phyloP scores from a whole-genome alignment of 2,113 vertebrate genomes.

The Ariopsis seemanni region DNA sequence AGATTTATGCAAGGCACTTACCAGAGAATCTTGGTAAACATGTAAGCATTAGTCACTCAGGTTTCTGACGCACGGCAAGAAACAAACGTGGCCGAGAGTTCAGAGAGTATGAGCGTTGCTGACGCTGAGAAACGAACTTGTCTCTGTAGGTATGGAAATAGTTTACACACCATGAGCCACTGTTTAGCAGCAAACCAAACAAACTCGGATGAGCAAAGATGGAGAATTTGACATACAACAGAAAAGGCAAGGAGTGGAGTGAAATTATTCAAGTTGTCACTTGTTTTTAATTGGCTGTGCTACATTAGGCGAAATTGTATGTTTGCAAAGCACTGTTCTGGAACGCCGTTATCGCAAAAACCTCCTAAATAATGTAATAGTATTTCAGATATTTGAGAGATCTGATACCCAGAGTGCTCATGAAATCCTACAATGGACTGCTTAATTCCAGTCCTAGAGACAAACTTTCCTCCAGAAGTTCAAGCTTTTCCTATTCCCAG shows the following conservation, averaged over 20 bases:
- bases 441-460: neutral
- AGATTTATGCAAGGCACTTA: neutral
- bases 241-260: neutral
- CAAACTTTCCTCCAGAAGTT: neutral
- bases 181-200: neutral
- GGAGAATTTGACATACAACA: neutral
- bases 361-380: no score
- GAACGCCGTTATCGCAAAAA: no score
- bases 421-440: neutral
- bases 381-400: neutral
- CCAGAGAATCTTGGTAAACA: neutral
- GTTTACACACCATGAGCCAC: neutral
- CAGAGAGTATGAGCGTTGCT: neutral
- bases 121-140: neutral
- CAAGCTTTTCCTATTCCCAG: neutral
- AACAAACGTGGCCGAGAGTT: neutral
- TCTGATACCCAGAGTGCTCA: neutral
- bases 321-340: neutral
- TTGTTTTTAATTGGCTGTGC: neutral
- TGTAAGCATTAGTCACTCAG: neutral
- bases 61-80: neutral
- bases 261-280: neutral
- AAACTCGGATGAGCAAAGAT: neutral
- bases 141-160: neutral
- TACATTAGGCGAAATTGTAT: neutral